phyloP scores from a whole-genome alignment of 23 tunicate species.

The Corella eumyota region DNA sequence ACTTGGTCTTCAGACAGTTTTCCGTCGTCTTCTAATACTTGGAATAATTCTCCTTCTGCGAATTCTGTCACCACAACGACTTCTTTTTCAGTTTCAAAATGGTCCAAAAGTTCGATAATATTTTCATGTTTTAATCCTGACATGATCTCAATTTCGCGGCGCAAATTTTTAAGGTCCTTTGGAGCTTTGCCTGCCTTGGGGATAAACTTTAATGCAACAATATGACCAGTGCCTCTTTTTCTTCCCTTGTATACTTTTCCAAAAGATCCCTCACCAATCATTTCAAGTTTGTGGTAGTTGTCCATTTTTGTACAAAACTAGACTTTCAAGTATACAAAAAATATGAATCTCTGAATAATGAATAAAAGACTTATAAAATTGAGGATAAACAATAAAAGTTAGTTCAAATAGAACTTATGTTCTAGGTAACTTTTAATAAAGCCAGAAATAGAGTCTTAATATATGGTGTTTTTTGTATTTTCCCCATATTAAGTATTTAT shows the following conservation, averaged over 20 bases:
- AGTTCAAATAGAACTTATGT: no score
- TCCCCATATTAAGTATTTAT: no score
- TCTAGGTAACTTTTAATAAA: no score
- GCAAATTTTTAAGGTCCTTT: slow-evolving; percentile 65
- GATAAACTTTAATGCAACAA: slow-evolving; percentile 83
- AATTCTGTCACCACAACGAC: slow-evolving; percentile 90
- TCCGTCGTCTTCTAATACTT: slow-evolving; percentile 93
- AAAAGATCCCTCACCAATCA: slow-evolving; percentile 89
- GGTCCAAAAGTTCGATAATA: slow-evolving; percentile 70
- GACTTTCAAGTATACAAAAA: no score
- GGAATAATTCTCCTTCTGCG: slow-evolving; percentile 93
- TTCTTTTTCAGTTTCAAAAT: slow-evolving; percentile 88
- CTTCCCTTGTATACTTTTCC: slow-evolving; percentile 81
- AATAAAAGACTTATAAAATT: no score
- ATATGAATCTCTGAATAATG: no score
- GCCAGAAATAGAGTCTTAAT: no score
- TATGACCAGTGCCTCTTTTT: slow-evolving; percentile 68
- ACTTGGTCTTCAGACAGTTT: slow-evolving; percentile 72
- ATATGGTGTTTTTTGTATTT: no score
- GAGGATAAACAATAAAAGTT: no score
- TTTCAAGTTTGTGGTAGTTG: slow-evolving; percentile 59
- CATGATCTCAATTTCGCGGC: slow-evolving; percentile 79
- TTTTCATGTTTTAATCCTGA: slow-evolving; percentile 69
- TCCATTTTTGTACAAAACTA: no score
- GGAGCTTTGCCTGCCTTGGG: slow-evolving; percentile 84